Base-by-base conservation (phyloP, 2,797 vertebrate genomes). In the Micromesistius poutassou region DNA sequence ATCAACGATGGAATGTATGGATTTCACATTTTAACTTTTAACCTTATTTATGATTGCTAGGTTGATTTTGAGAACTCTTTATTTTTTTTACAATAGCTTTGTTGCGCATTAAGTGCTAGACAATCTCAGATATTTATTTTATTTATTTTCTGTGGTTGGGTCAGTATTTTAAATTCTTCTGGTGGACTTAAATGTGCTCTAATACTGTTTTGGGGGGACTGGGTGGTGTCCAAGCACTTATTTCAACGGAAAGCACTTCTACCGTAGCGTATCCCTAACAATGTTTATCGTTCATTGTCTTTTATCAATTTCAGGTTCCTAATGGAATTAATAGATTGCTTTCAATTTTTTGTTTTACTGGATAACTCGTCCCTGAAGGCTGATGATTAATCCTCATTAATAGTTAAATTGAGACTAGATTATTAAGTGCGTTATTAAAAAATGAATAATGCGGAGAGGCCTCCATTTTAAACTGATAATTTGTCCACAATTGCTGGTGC, bases 131-230 rank as follows among this genome's bases (percentile, higher is more conserved):
- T 91, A 80, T 88, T 86, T 91, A 89, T 93, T 91, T 89, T 93
- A 91, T 92, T 92, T 93, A 92, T 93, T 91, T 93, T 89, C 90
- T 82, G 80, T 75, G 35, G 81, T 81, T 79, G 78, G 84, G 73
- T 85, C 89, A 87, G 77, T 75, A 73, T 77, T 80, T 77, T 81
- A 25, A 74, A 30, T 77, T 74, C 74, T 75, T n/a, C 35, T 78
- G 38, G 16, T 74, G 76, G 2, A 8, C 73, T 71, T 81, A 81
- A 42, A 50, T 80, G 79, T 62, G 73, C 70, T 71, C 72, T 62
- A 25, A n/a, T 62, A 25, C 55, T 62, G 55, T 62, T n/a, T 62
- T 62, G 55, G 55, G 55, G 74, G 30, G 25, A 50, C 72, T 30
- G 7, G 40, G 75, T 40, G 36, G 35, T 81, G 73, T 82, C 70